Percentiles rank a stretch among this genome's conserved stretches.
Evolutionary conservation across 2,797 vertebrate genomes (phyloP).

Genomic region (Graptemys geographica): DNA sequence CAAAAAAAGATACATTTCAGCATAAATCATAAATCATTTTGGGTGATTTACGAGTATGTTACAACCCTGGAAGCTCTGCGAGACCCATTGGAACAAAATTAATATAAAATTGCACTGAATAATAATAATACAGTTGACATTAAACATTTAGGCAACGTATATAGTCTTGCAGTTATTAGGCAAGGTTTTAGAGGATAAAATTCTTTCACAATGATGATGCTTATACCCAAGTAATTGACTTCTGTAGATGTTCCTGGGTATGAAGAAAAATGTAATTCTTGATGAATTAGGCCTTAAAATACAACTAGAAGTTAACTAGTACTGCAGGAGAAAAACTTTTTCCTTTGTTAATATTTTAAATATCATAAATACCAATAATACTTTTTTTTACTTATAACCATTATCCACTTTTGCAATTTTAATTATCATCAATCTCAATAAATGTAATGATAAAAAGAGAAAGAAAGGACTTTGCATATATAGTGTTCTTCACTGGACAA

Average conservation of each 20-base stretch:
- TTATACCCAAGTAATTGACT: not conserved
- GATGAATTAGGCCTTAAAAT: not conserved
- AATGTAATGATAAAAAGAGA: not conserved
- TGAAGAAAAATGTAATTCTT: not conserved
- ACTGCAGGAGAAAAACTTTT: not conserved
- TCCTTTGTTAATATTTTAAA: not conserved
- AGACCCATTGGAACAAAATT: not conserved
- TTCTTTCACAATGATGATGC: not conserved
- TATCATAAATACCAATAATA: not conserved
- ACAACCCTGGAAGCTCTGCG: not conserved
- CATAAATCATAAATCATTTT: not conserved
- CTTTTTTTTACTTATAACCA: not conserved
- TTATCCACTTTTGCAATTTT: not conserved
- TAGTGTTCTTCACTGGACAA: not conserved
- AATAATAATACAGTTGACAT: not conserved
- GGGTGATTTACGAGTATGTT: not conserved
- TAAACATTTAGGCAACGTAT: not conserved
- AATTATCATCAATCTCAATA: not conserved
- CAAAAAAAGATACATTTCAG: not conserved
- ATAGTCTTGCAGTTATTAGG: not conserved
- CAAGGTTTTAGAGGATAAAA: not conserved
- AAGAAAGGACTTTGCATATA: not conserved
- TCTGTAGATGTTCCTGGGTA: not conserved
- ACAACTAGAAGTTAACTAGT: not conserved
- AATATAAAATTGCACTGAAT: accelerated